Base-by-base conservation (phyloP, 2,888 invertebrate species). In the Thelaira solivaga region DNA sequence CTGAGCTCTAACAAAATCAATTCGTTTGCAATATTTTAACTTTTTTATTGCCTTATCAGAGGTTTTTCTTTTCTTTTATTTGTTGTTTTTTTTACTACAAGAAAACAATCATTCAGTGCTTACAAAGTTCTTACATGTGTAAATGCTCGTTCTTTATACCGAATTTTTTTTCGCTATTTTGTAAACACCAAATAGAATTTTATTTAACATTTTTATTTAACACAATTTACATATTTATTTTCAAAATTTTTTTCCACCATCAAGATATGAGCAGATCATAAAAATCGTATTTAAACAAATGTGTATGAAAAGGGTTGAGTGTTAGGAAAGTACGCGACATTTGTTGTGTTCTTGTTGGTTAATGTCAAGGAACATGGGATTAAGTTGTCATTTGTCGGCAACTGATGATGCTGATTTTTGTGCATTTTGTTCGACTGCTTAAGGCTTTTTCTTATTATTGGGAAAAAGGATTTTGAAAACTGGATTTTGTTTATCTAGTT, bases 1-100 rank as follows among this genome's bases (percentile, higher is more conserved):
- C 85, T 86, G 81, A 83, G 84, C 82, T 85, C 83, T 76, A 74
- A n/a, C 69, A 26, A 73, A 68, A 75, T 69, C 76, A 69, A 74
- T 78, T 78, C 74, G 68, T 71, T 69, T 53, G 45, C 34, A 39
- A 18, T 34, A 55, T 13, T 43, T 51, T 59, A 5, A 0, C 2
- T 18, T 61, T 49, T 22, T 47, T 8, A 36, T n/a, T n/a, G n/a
- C n/a, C n/a, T n/a, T n/a, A n/a, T n/a, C n/a, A n/a, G n/a, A n/a
- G n/a, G n/a, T n/a, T n/a, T n/a, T n/a, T n/a, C n/a, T n/a, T n/a
- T n/a, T n/a, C n/a, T n/a, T n/a, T n/a, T n/a, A n/a, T n/a, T n/a
- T n/a, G n/a, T n/a, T n/a, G n/a, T n/a, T n/a, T n/a, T n/a, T n/a
- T n/a, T n/a, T n/a, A n/a, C n/a, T n/a, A n/a, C n/a, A n/a, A n/a